Conservation (phyloP, 2,797 vertebrate species). For the Microchirus variegatus region DNA sequence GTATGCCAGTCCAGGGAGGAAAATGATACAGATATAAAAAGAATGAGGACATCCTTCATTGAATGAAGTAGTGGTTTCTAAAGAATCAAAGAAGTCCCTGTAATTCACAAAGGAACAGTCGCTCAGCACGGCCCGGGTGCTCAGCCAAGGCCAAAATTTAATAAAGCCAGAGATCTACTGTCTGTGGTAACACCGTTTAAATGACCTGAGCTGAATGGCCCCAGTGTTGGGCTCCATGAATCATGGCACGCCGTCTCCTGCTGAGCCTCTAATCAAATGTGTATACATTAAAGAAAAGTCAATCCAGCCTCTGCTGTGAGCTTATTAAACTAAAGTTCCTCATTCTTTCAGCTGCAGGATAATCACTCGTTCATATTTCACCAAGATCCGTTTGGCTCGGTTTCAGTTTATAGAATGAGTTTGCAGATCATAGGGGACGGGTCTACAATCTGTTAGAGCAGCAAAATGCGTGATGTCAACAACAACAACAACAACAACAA, state of each 20-base stretch:
- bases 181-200: conserved; percentile 50
- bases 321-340: conserved; percentile 32
- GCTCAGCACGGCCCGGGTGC: conserved; percentile 2
- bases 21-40: conserved; percentile 7
- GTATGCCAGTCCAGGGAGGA: conserved; percentile 15
- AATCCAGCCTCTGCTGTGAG: conserved; percentile 43
- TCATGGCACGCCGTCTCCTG: conserved; percentile 29
- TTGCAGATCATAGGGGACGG: no score
- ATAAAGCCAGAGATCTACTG: conserved; percentile 49
- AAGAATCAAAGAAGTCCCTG: conserved; percentile 47
- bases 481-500: no score
- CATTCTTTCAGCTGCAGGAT: conserved; percentile 12
- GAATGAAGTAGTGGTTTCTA: conserved; percentile 29
- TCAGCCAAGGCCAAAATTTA: conserved; percentile 43
- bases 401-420: no score
- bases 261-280: conserved; percentile 58
- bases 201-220: conserved; percentile 46
- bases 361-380: neutral
- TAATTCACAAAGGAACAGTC: conserved; percentile 40
- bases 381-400: no score
- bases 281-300: conserved; percentile 45
- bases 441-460: no score
- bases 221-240: conserved; percentile 40
- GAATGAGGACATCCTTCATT: conserved; percentile 45
- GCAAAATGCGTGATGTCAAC: no score